phyloP scores from a whole-genome alignment of 2,113 vertebrate species.

The Phoxinus phoxinus region DNA sequence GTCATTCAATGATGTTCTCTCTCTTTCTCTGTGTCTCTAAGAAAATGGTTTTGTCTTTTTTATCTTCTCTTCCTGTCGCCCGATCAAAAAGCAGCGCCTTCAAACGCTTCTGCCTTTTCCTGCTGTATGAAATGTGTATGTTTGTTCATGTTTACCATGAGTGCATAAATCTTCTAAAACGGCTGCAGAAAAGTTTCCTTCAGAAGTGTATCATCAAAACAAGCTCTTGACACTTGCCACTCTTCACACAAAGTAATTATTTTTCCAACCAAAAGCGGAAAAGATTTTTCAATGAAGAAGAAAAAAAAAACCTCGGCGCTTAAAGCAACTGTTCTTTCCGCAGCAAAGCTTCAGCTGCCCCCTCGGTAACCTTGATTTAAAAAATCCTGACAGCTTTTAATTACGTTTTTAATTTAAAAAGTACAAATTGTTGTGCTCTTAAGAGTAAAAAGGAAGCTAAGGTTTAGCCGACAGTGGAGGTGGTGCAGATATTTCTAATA shows the following conservation, averaged over 20 bases:
- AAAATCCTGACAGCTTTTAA: conserved; percentile 7
- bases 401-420: conserved; percentile 19
- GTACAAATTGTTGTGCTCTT: not conserved
- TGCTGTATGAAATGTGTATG: not conserved
- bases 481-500: not conserved
- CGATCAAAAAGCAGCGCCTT: conserved; percentile 7
- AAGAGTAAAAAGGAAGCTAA: not conserved
- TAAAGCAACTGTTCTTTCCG: not conserved
- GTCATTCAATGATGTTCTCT: not conserved
- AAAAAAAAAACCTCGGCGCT: not conserved
- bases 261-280: not conserved
- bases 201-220: conserved; percentile 13
- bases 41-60: conserved; percentile 3
- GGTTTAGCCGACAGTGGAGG: not conserved
- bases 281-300: not conserved
- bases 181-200: not conserved
- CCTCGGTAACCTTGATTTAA: conserved; percentile 14
- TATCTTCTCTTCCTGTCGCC: not conserved
- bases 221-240: conserved; percentile 20
- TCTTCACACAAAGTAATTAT: conserved; percentile 13
- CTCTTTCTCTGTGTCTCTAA: not conserved
- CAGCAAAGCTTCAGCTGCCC: not conserved
- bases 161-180: not conserved
- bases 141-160: not conserved
- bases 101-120: conserved; percentile 1